Evolutionary conservation across 2,113 vertebrate genomes (phyloP).

Genomic region (Ivindomyrus marchei): DNA sequence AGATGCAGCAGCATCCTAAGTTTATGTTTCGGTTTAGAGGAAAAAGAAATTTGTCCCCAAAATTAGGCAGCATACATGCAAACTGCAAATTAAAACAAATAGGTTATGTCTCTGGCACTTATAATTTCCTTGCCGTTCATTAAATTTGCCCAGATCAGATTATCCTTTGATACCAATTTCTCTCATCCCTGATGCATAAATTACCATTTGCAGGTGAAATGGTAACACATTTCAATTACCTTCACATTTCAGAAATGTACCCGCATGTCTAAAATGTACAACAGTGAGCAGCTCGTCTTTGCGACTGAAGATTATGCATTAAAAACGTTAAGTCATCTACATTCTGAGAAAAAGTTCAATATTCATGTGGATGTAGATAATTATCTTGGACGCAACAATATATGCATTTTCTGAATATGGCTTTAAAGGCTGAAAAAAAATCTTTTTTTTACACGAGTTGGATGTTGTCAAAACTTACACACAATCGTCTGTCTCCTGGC

Average conservation of each 20-base stretch:
- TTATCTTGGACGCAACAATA: neutral
- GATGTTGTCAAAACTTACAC: neutral
- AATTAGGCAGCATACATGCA: neutral
- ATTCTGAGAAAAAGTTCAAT: neutral
- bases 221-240: neutral
- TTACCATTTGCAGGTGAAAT: neutral
- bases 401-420: constrained; percentile 2
- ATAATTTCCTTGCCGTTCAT: neutral
- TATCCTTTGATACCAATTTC: neutral
- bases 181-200: neutral
- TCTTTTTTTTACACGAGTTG: neutral
- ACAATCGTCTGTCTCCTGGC: neutral
- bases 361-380: neutral
- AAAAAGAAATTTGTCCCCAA: neutral
- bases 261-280: constrained; percentile 3
- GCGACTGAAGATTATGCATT: neutral
- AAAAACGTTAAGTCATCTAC: neutral
- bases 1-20: neutral
- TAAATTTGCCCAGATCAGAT: neutral
- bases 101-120: neutral
- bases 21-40: neutral
- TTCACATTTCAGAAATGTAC: neutral
- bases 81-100: neutral
- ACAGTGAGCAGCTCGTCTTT: neutral
- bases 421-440: neutral